Base-by-base conservation (phyloP, 2,113 vertebrate species). In the Poecilia latipinna region DNA sequence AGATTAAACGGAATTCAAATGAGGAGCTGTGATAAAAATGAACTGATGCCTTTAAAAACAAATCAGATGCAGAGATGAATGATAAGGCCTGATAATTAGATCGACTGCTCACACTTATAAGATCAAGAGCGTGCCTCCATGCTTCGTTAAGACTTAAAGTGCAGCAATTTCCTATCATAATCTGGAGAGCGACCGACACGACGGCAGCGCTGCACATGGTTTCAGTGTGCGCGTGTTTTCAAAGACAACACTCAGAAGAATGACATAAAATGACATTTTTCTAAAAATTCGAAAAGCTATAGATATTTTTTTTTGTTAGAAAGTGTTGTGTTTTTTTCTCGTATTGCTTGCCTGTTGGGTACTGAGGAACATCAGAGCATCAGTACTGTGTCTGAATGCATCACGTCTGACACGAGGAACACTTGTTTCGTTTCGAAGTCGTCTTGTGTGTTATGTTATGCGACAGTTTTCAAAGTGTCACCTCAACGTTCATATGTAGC, bases 61-160 rank as follows among this genome's bases (percentile, higher is more conserved):
- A 57, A 24, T 72, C 64, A 54, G 74, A 78, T 75, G 74, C 12
- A 60, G 28, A 61, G 65, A 74, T 62, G 51, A 28, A 26, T 0
- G 71, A 83, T 89, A 74, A 74, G 37, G 48, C 67, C 24, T 37
- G 44, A 72, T 72, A 81, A 82, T 77, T 77, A 70, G 60, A 79
- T 70, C 7, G 8, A 26, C 67, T 31, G 63, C 64, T 62, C 6
- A 3, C 29, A 42, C 61, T 60, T 67, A 80, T 4, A 54, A 78
- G 72, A 80, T 83, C 72, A 79, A 81, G 57, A 68, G 72, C 33
- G 4, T 19, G 77, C 78, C 39, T 74, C 73, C 29, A 51, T 17
- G 69, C 62, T 72, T 57, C 42, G 54, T 80, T 78, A 76, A 28
- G 44, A 51, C 28, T 19, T 29, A 51, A 51, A 51, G 10, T 29